Evolutionary conservation across 2,797 vertebrate genomes (phyloP).

Genomic region (Rhincodon typus): DNA sequence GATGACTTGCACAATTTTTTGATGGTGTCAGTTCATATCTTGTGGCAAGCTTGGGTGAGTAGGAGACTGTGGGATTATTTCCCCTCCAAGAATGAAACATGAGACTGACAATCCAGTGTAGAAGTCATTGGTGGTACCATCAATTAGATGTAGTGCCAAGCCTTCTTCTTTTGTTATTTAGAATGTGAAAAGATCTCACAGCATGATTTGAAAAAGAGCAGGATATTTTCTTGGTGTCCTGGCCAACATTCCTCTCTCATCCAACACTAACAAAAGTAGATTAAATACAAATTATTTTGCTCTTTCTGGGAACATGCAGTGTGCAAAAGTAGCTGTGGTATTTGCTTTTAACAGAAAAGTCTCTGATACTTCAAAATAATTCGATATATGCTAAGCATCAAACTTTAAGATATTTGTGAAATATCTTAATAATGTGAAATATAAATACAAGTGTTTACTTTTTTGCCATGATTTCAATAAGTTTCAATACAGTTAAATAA

Average conservation of each 20-base stretch:
- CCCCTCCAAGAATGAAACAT: neutral
- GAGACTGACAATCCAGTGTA: neutral
- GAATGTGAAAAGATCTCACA: neutral
- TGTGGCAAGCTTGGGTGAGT: neutral
- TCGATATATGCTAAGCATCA: neutral
- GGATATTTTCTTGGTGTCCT: neutral
- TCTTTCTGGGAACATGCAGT: neutral
- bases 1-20: neutral
- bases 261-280: neutral
- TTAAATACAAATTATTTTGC: neutral
- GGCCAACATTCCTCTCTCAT: neutral
- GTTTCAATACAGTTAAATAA: neutral
- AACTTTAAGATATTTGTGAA: neutral
- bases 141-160: neutral
- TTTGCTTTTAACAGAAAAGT: neutral
- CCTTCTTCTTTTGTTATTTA: neutral
- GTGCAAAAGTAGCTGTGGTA: neutral
- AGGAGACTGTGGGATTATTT: neutral
- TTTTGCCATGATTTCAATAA: neutral
- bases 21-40: neutral
- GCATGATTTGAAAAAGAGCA: neutral
- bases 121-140: neutral
- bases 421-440: neutral
- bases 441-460: neutral
- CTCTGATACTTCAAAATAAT: neutral